Percentiles rank a stretch among this genome's conserved stretches.
These are phyloP conservation scores for Cyclargus thomasi DNA, from an alignment of 1,140 invertebrate genomes.

Conservation along the genomic window DNA sequence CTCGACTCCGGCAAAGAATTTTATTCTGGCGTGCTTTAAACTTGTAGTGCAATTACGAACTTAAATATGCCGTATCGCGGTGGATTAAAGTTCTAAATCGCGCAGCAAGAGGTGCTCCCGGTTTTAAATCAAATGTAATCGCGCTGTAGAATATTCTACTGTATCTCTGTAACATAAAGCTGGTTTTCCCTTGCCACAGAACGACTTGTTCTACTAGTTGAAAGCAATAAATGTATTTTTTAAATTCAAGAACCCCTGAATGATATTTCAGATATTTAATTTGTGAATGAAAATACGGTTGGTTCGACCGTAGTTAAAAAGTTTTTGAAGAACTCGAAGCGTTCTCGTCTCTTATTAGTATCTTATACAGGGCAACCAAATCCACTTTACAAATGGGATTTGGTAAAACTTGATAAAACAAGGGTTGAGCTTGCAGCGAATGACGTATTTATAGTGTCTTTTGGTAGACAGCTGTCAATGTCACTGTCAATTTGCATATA, in stretches of 20 bases:
- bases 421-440: too few species aligned
- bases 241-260: slow-evolving; percentile 15
- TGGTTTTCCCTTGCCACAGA: neutral
- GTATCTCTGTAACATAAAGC: neutral
- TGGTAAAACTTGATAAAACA: too few species aligned
- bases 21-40: slow-evolving; percentile 37
- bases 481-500: too few species aligned
- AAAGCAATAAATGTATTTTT: slow-evolving; percentile 16
- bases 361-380: neutral
- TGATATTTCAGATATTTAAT: slow-evolving; percentile 16
- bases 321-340: neutral
- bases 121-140: slow-evolving; percentile 22
- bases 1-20: slow-evolving; percentile 40
- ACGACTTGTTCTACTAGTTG: slow-evolving; percentile 7
- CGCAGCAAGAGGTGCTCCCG: neutral
- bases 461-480: too few species aligned
- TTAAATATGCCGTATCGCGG: slow-evolving; percentile 31
- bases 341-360: neutral
- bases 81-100: slow-evolving; percentile 32
- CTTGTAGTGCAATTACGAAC: slow-evolving; percentile 33
- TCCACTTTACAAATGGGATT: too few species aligned
- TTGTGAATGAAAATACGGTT: neutral
- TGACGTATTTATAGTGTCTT: too few species aligned
- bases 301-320: neutral
- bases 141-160: neutral